Evolutionary conservation across 23 tunicate genomes (phyloP).

Genomic region (Diplosoma virens): DNA sequence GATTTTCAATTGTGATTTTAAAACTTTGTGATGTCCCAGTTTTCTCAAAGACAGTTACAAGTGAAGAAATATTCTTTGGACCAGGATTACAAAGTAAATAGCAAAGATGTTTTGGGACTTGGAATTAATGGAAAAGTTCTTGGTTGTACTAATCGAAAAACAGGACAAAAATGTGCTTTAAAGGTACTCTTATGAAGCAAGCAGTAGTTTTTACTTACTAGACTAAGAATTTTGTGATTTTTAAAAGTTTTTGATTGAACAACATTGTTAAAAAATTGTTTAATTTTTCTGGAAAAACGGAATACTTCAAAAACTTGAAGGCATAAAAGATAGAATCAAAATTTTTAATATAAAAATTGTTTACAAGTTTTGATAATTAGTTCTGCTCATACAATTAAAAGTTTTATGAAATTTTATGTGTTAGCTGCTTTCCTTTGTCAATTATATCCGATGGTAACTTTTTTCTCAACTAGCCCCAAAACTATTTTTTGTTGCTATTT

Average conservation of each 20-base stretch:
- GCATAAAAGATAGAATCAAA: neutral
- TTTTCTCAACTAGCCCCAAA: no score
- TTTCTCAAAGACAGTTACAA: neutral
- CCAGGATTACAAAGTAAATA: slow-evolving; percentile 58
- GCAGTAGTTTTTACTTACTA: neutral
- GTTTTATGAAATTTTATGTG: no score
- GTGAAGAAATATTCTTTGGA: slow-evolving; percentile 77
- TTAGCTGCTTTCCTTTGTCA: no score
- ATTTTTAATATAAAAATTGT: neutral
- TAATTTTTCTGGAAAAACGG: neutral
- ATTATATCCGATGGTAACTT: no score
- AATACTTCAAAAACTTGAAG: neutral
- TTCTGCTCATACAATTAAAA: no score
- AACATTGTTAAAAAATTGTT: neutral
- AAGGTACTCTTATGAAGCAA: slow-evolving; percentile 13
- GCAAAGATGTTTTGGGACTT: slow-evolving; percentile 58
- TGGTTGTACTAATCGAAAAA: slow-evolving; percentile 59
- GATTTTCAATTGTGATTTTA: no score
- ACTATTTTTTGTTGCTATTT: no score
- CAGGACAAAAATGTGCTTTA: slow-evolving; percentile 78
- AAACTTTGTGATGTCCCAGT: no score
- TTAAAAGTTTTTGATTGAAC: no score
- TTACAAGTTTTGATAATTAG: no score
- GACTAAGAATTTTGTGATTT: no score
- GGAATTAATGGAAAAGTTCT: slow-evolving; percentile 85